Conservation (phyloP, 2,888 invertebrate species). For the Griposia aprilina region DNA sequence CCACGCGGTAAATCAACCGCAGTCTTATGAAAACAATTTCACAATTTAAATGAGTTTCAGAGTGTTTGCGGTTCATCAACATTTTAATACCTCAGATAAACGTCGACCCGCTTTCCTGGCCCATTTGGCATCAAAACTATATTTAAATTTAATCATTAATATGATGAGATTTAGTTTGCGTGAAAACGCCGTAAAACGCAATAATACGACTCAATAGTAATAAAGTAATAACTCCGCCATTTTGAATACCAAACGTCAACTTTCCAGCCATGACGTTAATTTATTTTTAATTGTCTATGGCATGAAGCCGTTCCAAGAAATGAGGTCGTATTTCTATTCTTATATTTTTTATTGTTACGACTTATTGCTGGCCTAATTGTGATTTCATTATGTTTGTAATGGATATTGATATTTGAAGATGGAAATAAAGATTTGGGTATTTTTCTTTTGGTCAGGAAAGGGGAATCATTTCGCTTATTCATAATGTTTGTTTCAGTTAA, state of each 20-base stretch:
- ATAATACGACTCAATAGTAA: constrained; percentile 39
- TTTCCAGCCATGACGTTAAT: constrained; percentile 66
- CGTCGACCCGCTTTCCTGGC: constrained; percentile 27
- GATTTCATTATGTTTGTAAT: constrained; percentile 57
- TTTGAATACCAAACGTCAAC: constrained; percentile 64
- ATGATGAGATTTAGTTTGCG: constrained; percentile 32
- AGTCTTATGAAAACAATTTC: not conserved
- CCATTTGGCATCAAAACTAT: constrained; percentile 51
- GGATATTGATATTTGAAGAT: constrained; percentile 44
- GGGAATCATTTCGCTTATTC: constrained; percentile 12
- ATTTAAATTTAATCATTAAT: constrained; percentile 37
- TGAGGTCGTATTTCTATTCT: constrained; percentile 62
- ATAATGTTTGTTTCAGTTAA: not conserved
- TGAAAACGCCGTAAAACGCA: constrained; percentile 43
- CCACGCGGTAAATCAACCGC: not conserved
- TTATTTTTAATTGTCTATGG: constrained; percentile 71
- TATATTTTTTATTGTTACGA: constrained; percentile 57
- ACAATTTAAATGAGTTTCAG: constrained; percentile 13
- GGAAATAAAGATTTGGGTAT: constrained; percentile 15
- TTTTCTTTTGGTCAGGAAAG: constrained; percentile 10
- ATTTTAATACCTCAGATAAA: constrained; percentile 49
- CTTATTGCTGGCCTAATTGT: constrained; percentile 67
- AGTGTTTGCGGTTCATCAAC: constrained; percentile 31
- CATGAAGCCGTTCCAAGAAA: constrained; percentile 60
- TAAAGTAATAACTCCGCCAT: constrained; percentile 63